These are phyloP conservation scores for Amazona vittata DNA, from an alignment of 2,113 vertebrate species.

Conservation along the genomic window DNA sequence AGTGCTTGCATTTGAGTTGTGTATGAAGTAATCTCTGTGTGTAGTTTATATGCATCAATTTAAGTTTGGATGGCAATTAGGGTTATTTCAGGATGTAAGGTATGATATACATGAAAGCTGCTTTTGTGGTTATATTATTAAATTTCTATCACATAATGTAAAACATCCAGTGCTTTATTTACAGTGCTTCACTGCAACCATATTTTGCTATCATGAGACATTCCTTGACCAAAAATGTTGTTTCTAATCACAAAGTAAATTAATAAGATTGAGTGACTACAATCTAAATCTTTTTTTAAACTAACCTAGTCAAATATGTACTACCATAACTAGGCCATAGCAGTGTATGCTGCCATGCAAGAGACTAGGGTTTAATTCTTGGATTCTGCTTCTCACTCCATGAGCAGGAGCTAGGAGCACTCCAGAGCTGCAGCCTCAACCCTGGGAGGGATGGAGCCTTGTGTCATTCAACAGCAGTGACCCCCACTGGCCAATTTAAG, in stretches of 20 bases:
- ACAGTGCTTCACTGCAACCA: constrained; percentile 38
- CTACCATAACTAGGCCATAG: constrained; percentile 60
- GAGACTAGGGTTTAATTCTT: constrained; percentile 80
- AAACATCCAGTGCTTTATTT: constrained; percentile 63
- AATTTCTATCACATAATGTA: constrained; percentile 62
- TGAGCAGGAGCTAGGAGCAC: constrained; percentile 84
- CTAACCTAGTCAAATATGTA: constrained; percentile 58
- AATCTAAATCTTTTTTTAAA: constrained; percentile 64
- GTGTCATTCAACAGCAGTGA: constrained; percentile 84
- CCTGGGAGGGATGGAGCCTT: constrained; percentile 85
- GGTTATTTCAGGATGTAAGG: constrained; percentile 47
- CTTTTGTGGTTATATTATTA: constrained; percentile 57
- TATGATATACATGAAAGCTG: constrained; percentile 62
- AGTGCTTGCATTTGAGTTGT: constrained; percentile 36
- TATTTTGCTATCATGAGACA: constrained; percentile 36
- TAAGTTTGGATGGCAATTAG: constrained; percentile 38
- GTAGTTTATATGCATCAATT: constrained; percentile 10
- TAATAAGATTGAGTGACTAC: constrained; percentile 49
- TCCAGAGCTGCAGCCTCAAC: constrained; percentile 84
- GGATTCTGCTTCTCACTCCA: constrained; percentile 85
- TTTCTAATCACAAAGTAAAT: constrained; percentile 55
- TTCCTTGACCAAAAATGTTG: constrained; percentile 61
- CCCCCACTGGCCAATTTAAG: constrained; percentile 86
- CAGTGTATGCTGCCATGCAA: constrained; percentile 59
- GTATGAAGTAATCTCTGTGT: constrained; percentile 52